Conservation (phyloP, 2,888 invertebrate genomes). For the Pachydiplax longipennis region DNA sequence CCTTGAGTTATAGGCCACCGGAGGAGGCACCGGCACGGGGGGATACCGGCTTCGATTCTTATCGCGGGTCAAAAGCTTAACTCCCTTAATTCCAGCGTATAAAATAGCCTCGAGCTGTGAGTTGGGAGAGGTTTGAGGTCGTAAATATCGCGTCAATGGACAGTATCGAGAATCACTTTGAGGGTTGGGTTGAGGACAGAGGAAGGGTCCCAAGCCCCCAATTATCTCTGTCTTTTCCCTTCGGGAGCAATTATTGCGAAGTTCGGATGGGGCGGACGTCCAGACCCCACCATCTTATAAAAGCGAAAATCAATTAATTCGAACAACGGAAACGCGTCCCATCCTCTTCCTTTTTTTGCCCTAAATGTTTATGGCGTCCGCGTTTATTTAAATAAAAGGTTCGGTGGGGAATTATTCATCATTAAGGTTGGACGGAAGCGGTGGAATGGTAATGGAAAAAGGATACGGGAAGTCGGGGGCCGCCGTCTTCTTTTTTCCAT, state of each 20-base stretch:
- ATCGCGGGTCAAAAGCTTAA: not conserved
- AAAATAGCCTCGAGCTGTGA: not conserved
- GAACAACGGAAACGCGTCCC: not conserved
- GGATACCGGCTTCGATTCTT: not conserved
- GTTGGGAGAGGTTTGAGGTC: not conserved
- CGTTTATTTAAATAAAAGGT: slow-evolving; percentile 30
- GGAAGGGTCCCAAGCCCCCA: not conserved
- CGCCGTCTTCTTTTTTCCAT: not conserved
- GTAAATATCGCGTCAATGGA: not conserved
- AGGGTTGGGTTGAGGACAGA: not conserved
- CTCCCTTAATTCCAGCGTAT: not conserved
- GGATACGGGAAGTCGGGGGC: not conserved
- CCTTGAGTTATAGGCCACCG: slow-evolving; percentile 11
- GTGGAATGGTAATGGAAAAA: slow-evolving; percentile 7
- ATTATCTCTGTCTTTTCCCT: not conserved
- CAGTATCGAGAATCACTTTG: slow-evolving; percentile 36
- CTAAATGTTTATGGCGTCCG: slow-evolving; percentile 8
- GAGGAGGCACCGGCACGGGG: not conserved
- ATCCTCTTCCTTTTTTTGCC: not conserved
- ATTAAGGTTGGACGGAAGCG: slow-evolving; percentile 17
- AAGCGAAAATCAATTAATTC: not conserved
- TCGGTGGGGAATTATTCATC: not conserved
- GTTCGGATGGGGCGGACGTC: not conserved
- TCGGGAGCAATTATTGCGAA: slow-evolving; percentile 20
- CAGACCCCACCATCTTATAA: not conserved